phyloP scores from a whole-genome alignment of 92 coral and sea anemone genomes.

The Plumapathes pennacea region DNA sequence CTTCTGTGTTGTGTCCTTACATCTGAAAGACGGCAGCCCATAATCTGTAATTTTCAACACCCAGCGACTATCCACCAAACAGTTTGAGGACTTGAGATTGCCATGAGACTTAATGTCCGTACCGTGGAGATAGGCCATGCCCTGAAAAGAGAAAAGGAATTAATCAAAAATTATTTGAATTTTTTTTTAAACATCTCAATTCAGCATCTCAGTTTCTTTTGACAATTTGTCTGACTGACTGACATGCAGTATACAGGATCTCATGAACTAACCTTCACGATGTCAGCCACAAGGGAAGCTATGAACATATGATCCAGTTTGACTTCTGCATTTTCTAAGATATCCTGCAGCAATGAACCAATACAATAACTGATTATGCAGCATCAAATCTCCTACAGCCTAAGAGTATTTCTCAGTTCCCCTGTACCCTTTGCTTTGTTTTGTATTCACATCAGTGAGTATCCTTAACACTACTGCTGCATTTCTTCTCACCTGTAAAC shows the following conservation, averaged over 20 bases:
- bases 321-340: conserved; percentile 90
- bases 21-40: conserved; percentile 86
- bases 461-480: no score
- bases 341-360: conserved; percentile 54
- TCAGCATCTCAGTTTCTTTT: no score
- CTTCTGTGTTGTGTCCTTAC: conserved; percentile 67
- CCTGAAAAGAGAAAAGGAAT: conserved; percentile 52
- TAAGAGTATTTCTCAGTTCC: no score
- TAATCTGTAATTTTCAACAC: conserved; percentile 92
- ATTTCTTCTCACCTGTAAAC: conserved; percentile 61
- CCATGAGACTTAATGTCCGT: conserved; percentile 92
- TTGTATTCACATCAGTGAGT: no score
- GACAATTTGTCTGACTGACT: no score
- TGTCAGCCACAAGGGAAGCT: conserved; percentile 86
- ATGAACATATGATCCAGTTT: conserved; percentile 97
- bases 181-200: no score
- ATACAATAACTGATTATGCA: no score
- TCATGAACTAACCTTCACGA: conserved; percentile 69
- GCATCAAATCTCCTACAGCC: not conserved
- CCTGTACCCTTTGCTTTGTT: no score
- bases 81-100: conserved; percentile 88
- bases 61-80: conserved; percentile 98
- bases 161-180: no score
- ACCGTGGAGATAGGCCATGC: conserved; percentile 92
- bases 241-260: no score